phyloP scores from a whole-genome alignment of 1,140 invertebrate genomes.

The Ceratosolen fusciceps region DNA sequence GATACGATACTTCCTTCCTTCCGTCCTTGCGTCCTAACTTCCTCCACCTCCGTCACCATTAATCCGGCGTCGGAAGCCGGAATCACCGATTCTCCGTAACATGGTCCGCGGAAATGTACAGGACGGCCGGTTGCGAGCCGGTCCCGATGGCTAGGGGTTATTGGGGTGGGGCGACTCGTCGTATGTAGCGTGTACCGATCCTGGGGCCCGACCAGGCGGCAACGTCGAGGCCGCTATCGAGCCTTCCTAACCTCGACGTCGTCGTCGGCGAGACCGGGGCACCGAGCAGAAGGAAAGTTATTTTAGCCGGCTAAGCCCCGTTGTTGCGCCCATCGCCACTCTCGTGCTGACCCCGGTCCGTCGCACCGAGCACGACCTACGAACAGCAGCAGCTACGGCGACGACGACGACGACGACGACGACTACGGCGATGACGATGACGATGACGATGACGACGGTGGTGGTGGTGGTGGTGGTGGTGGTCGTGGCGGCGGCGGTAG shows the following conservation, averaged over 20 bases:
- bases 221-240: not conserved
- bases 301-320: not conserved
- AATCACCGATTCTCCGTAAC: not conserved
- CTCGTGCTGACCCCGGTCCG: no score
- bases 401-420: no score
- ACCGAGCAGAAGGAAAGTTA: not conserved
- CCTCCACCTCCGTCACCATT: no score
- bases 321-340: not conserved
- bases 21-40: no score
- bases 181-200: not conserved
- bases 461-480: no score
- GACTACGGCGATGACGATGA: no score
- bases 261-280: not conserved
- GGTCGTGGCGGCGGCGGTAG: no score
- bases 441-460: no score
- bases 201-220: not conserved
- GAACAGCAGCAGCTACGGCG: no score
- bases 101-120: not conserved
- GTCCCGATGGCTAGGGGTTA: not conserved
- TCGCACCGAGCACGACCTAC: no score
- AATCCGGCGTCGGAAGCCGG: no score
- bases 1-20: not conserved
- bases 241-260: not conserved
- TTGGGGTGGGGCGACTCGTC: not conserved
- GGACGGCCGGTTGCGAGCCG: no score